Percentiles rank a stretch among this genome's conserved stretches.
Evolutionary conservation across 2,888 invertebrate genomes (phyloP).

Genomic region (Coecobrya sp.): DNA sequence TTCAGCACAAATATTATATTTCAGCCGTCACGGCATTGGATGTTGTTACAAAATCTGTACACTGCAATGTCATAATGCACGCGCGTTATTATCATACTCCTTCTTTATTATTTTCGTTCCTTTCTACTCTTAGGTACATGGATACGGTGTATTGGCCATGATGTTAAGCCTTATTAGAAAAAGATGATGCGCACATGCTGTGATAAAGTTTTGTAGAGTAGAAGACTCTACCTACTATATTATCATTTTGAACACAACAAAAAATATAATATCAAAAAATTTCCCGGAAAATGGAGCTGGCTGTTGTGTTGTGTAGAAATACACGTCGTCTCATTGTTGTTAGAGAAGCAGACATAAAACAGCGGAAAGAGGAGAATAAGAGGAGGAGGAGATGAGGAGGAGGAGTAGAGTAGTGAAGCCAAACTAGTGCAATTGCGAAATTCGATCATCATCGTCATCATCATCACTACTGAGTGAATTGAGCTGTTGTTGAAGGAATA

Average conservation of each 20-base stretch:
- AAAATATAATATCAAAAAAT: slow-evolving; percentile 12
- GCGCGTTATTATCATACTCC: slow-evolving; percentile 30
- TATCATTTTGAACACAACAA: background rate
- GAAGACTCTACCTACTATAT: background rate
- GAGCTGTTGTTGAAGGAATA: slow-evolving; percentile 35
- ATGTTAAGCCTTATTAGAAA: slow-evolving; percentile 9
- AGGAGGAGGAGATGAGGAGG: background rate
- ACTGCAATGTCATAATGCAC: background rate
- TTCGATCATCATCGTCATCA: slow-evolving; percentile 46
- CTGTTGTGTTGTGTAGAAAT: background rate
- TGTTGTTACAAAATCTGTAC: background rate
- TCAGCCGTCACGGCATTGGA: background rate
- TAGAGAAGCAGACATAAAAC: background rate
- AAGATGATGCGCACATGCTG: background rate
- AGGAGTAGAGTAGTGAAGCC: slow-evolving; percentile 19
- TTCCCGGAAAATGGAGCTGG: background rate
- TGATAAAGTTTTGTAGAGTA: background rate
- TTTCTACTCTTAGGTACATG: background rate
- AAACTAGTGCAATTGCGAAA: slow-evolving; percentile 60
- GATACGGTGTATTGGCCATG: background rate
- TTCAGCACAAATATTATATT: background rate
- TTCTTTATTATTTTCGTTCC: slow-evolving; percentile 3
- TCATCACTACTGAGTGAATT: slow-evolving; percentile 18
- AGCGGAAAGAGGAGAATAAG: slow-evolving; percentile 37
- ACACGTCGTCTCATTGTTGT: background rate